These are phyloP conservation scores for Hylia prasina DNA, from an alignment of 2,113 vertebrate species.

Conservation along the genomic window DNA sequence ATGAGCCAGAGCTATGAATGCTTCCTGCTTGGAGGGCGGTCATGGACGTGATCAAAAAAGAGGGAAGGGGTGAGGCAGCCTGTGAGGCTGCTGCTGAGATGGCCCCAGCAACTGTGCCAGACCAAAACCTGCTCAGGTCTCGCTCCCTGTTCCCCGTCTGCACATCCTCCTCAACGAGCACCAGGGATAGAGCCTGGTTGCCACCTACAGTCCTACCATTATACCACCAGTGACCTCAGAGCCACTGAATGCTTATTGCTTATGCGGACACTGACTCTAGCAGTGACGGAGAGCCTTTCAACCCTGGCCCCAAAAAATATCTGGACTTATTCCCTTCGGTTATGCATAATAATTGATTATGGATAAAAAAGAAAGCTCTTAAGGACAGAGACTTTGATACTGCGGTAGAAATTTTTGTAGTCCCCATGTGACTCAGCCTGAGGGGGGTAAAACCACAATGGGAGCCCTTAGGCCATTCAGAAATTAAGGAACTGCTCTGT, in stretches of 20 bases:
- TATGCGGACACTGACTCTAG: too few species aligned
- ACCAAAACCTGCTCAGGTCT: background rate
- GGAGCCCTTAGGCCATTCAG: too few species aligned
- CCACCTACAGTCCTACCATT: background rate
- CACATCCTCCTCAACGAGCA: accelerated
- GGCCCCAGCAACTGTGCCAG: accelerated
- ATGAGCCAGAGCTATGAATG: background rate
- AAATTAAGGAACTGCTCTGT: too few species aligned
- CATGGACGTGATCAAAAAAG: background rate
- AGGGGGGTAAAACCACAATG: too few species aligned
- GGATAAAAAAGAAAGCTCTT: too few species aligned
- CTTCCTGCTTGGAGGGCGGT: background rate
- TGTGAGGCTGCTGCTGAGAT: background rate
- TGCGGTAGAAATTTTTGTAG: too few species aligned
- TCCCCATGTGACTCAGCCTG: too few species aligned
- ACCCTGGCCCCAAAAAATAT: background rate
- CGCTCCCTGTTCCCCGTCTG: accelerated
- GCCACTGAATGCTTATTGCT: accelerated
- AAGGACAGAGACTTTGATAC: too few species aligned
- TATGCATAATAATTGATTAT: too few species aligned
- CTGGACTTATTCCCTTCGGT: background rate
- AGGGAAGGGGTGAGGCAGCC: background rate
- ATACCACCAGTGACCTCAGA: background rate
- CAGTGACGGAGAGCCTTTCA: background rate
- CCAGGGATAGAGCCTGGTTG: background rate